Percentiles rank a stretch among this genome's conserved stretches.
Evolutionary conservation across 2,888 invertebrate genomes (phyloP).

Genomic region (Coleophora flavipennella): DNA sequence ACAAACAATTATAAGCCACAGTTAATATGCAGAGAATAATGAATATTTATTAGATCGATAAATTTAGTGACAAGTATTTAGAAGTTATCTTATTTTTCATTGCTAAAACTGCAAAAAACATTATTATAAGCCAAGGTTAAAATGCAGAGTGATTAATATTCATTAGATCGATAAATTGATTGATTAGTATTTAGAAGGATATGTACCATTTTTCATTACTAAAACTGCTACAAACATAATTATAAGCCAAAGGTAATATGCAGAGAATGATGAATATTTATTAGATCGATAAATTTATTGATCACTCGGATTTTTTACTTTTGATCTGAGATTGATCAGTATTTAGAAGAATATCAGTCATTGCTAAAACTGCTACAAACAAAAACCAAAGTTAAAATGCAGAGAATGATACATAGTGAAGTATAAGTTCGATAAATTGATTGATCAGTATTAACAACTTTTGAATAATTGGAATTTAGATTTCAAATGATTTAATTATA

Average conservation of each 20-base stretch:
- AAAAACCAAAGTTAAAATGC: slow-evolving; percentile 26
- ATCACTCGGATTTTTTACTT: slow-evolving; percentile 21
- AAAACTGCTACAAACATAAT: no score
- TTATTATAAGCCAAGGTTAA: slow-evolving; percentile 31
- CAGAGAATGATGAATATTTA: no score
- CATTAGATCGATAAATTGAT: slow-evolving; percentile 14
- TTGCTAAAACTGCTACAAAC: slow-evolving; percentile 30
- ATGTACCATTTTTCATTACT: no score
- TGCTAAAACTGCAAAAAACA: no score
- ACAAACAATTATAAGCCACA: no score
- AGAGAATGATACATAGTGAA: slow-evolving; percentile 17
- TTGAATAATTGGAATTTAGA: slow-evolving; percentile 49
- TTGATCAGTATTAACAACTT: slow-evolving; percentile 21
- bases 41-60: no score
- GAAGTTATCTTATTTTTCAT: no score
- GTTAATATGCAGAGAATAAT: no score
- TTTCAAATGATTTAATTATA: slow-evolving; percentile 42
- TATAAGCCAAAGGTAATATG: no score
- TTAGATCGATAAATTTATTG: no score
- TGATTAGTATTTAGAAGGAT: slow-evolving; percentile 24
- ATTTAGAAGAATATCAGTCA: slow-evolving; percentile 31
- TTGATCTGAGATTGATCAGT: slow-evolving; percentile 9
- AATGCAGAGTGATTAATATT: slow-evolving; percentile 19
- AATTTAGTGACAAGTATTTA: no score
- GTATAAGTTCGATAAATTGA: slow-evolving; percentile 15